Evolutionary conservation across 2,888 invertebrate genomes (phyloP).

Genomic region (Euplexia lucipara): DNA sequence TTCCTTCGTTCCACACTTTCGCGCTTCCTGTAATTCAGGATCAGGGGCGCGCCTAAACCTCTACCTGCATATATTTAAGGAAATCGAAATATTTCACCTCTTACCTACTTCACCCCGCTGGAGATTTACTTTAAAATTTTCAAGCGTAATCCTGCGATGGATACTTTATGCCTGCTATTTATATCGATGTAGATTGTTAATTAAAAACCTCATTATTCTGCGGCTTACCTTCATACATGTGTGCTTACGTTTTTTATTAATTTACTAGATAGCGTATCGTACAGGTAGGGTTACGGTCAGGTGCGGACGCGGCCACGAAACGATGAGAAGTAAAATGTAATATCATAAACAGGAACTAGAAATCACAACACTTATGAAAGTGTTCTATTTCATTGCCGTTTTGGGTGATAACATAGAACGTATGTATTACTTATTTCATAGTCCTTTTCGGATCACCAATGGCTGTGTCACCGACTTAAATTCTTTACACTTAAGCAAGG

Average conservation of each 20-base stretch:
- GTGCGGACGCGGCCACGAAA: too few relatives aligned
- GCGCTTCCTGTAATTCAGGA: constrained; percentile 61
- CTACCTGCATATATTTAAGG: constrained; percentile 69
- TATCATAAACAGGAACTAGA: too few relatives aligned
- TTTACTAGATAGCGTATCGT: constrained; percentile 49
- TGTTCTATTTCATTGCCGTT: too few relatives aligned
- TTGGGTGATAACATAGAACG: too few relatives aligned
- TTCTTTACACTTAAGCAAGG: too few relatives aligned
- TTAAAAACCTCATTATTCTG: constrained; percentile 63
- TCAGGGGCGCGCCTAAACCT: constrained; percentile 59
- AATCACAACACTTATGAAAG: too few relatives aligned
- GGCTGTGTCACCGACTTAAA: too few relatives aligned
- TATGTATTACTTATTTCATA: too few relatives aligned
- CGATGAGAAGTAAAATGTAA: too few relatives aligned
- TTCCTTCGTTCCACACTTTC: constrained; percentile 36
- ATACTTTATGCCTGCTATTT: constrained; percentile 49
- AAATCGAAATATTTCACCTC: constrained; percentile 76
- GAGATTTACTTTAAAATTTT: constrained; percentile 66
- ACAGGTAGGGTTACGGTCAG: too few relatives aligned
- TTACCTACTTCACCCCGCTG: constrained; percentile 60
- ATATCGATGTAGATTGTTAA: constrained; percentile 57
- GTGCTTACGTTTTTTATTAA: constrained; percentile 59
- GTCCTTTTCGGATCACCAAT: too few relatives aligned
- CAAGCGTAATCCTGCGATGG: constrained; percentile 49
- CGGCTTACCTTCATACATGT: constrained; percentile 56